Conservation (phyloP, 2,888 invertebrate genomes). For the Aspidapion aeneum region DNA sequence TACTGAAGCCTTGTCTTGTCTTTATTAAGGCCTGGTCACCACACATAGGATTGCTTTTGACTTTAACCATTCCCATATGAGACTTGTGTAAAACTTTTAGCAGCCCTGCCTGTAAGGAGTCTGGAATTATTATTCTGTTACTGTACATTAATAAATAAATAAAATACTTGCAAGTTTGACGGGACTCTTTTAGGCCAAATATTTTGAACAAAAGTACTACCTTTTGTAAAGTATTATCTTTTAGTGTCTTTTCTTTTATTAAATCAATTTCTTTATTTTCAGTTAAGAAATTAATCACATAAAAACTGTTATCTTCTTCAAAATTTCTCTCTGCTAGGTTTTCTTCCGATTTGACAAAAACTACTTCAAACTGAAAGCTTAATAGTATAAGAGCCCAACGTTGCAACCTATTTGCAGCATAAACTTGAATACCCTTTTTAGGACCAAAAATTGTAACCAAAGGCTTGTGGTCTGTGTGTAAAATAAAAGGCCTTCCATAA, state of each 20-base stretch:
- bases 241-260: not conserved
- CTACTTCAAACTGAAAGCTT: not conserved
- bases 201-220: not conserved
- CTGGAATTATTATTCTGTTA: not conserved
- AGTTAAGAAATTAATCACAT: not conserved
- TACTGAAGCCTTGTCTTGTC: not conserved
- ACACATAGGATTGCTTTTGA: not conserved
- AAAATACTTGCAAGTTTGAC: not conserved
- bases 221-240: not conserved
- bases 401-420: slow-evolving; percentile 10
- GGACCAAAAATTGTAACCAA: slow-evolving; percentile 17
- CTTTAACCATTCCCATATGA: not conserved
- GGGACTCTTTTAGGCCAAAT: not conserved
- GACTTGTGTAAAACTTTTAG: not conserved
- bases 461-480: slow-evolving; percentile 17
- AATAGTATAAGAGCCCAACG: slow-evolving; percentile 5
- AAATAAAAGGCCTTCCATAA: slow-evolving; percentile 3
- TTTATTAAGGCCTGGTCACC: not conserved
- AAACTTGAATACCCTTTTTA: slow-evolving; percentile 12
- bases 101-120: not conserved
- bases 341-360: not conserved
- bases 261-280: not conserved
- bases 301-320: not conserved
- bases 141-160: not conserved
- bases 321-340: not conserved